Evolutionary conservation across 2,113 vertebrate species (phyloP), one percentile per base, ranked within the genome.

Genomic region (Lepus americanus): DNA sequence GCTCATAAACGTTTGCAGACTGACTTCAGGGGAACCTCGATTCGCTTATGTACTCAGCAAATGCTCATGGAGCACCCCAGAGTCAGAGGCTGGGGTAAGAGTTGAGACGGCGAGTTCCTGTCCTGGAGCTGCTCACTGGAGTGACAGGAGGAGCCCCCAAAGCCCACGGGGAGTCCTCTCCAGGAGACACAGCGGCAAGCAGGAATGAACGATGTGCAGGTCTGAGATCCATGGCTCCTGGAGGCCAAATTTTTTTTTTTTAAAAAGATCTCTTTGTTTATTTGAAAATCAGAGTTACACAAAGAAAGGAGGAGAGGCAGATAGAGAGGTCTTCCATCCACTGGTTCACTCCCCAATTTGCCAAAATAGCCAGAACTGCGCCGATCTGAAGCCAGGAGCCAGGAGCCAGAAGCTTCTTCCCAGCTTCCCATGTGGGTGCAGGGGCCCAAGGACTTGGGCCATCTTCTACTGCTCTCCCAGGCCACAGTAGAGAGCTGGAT

Each of bases 1-100:
- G 33, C 76, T 89, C 39, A 88, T 25, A 92, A 64, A 14, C 23
- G 74, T 17, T 78, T 63, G 51, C n/a, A 84, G 67, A 84, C 27
- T 81, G 72, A 33, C 53, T 92, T 92, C 55, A 85, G 76, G 27
- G 76, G 63, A 55, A 61, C 63, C 67, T 39, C 80, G 77, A 88
- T 77, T 84, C 31, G 33, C 61, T 87, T 63, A 64, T 36, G 70
- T 83, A 86, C 39, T 87, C 76, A 92, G 77, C 88, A 93, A 73
- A 80, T n/a, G 36, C 27, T 93, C 74, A 29, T 23, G 77, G 76
- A 70, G 33, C 11, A 67, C 49, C 36, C 3, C 27, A 64, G 22
- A 55, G n/a, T 89, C 29, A 6, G 69, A 55, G 25, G 29, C 36
- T 83, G 7, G 63, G 79, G 13, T 95, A 20, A 70, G 2, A 79